Evolutionary conservation across 2,888 invertebrate genomes (phyloP).

Genomic region (Anodontia alba): DNA sequence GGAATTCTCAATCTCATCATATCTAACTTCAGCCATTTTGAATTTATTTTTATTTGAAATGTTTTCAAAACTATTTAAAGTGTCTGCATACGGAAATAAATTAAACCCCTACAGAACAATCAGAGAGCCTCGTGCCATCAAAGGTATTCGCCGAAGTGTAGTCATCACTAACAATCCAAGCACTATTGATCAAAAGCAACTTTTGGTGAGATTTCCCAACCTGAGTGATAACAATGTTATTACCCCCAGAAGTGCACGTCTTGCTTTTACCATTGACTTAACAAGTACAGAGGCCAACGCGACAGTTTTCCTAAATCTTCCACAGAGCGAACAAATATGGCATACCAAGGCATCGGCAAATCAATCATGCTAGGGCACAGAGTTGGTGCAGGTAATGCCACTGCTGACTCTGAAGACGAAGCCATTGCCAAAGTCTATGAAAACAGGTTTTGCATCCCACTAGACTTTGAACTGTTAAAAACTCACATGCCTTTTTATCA

Average conservation of each 20-base stretch:
- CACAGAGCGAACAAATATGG: too few relatives aligned
- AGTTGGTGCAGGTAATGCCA: too few relatives aligned
- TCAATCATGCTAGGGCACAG: constrained; percentile 36
- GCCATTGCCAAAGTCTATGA: constrained; percentile 53
- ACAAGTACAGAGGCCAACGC: constrained; percentile 41
- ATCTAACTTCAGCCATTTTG: constrained; percentile 35
- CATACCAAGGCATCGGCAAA: constrained; percentile 57
- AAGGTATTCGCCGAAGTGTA: constrained; percentile 50
- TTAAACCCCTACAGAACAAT: constrained; percentile 5
- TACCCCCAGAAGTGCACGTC: constrained; percentile 45
- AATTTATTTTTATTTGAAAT: background rate
- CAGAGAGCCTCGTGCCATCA: constrained; percentile 43
- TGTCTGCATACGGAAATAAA: constrained; percentile 40
- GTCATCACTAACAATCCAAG: constrained; percentile 17
- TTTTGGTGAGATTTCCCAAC: constrained; percentile 57
- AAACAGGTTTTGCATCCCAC: too few relatives aligned
- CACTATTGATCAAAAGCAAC: constrained; percentile 55
- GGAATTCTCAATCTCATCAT: constrained; percentile 40
- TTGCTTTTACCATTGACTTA: constrained; percentile 55
- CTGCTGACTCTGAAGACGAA: constrained; percentile 37
- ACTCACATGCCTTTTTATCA: too few relatives aligned
- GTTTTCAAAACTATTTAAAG: background rate
- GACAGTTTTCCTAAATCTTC: constrained; percentile 47
- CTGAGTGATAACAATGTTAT: constrained; percentile 27
- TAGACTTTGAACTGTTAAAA: too few relatives aligned